Conservation (phyloP, 2,888 invertebrate genomes). For the Schrankia costaestrigalis region DNA sequence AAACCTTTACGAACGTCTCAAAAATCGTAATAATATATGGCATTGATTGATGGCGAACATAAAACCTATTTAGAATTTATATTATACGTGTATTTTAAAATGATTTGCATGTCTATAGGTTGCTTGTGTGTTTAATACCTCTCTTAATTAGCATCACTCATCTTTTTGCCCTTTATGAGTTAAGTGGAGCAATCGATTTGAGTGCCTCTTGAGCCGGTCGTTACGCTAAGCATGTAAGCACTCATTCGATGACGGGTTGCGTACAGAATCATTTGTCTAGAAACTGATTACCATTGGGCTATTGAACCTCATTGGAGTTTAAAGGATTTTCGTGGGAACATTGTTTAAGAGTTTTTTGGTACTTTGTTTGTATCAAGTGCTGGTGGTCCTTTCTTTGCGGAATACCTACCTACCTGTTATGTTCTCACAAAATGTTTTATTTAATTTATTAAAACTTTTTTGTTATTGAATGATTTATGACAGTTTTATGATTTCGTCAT, state of each 20-base stretch:
- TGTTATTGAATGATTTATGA: too few relatives aligned
- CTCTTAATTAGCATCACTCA: constrained; percentile 2
- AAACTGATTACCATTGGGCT: constrained; percentile 2
- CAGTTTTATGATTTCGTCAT: too few relatives aligned
- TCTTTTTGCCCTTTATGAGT: constrained; percentile 2
- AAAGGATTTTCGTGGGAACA: constrained; percentile 2
- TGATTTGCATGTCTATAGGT: neutral
- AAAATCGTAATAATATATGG: constrained; percentile 21
- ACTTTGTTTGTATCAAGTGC: too few relatives aligned
- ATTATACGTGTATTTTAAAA: too few relatives aligned
- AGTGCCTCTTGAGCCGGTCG: constrained; percentile 3
- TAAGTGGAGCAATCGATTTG: constrained; percentile 5
- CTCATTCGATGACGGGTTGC: constrained; percentile 1
- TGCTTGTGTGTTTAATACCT: neutral
- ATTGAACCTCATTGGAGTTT: constrained; percentile 1
- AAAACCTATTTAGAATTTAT: constrained; percentile 6
- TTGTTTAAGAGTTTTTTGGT: neutral
- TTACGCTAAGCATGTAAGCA: constrained; percentile 1
- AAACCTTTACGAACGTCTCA: constrained; percentile 23
- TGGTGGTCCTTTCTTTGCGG: too few relatives aligned
- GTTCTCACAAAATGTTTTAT: too few relatives aligned
- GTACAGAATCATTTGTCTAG: neutral
- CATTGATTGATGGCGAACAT: constrained; percentile 35
- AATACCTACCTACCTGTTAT: too few relatives aligned
- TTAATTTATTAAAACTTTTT: too few relatives aligned